phyloP scores from a whole-genome alignment of 23 tunicate genomes.

The Phallusia fumigata region DNA sequence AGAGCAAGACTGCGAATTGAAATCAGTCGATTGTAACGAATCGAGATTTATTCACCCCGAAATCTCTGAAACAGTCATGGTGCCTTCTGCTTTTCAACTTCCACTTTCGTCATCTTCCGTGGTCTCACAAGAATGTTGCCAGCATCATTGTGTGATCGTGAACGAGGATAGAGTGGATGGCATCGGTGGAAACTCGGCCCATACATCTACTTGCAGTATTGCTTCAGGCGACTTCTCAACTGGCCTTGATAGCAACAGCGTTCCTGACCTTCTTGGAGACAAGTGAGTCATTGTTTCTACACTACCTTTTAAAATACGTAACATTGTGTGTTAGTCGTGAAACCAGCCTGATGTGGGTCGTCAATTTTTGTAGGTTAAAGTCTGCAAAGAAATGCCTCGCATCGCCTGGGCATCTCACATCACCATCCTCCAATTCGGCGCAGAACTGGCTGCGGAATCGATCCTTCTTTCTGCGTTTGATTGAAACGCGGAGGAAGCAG shows the following conservation, averaged over 20 bases:
- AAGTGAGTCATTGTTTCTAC: background rate
- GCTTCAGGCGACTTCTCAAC: constrained; percentile 23
- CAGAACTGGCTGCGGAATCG: constrained; percentile 32
- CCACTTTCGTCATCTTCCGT: background rate
- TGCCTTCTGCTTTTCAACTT: background rate
- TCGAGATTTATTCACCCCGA: background rate
- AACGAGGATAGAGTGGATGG: background rate
- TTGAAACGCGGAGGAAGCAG: constrained; percentile 41
- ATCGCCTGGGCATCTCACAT: background rate
- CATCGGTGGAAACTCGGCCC: background rate
- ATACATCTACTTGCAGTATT: constrained; percentile 41
- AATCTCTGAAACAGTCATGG: background rate
- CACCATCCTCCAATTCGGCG: background rate
- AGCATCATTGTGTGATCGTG: background rate
- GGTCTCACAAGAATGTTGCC: constrained; percentile 10
- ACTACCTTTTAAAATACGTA: background rate
- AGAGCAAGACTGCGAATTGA: too few species aligned
- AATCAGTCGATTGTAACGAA: background rate
- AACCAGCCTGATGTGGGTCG: background rate
- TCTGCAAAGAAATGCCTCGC: background rate
- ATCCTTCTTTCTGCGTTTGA: constrained; percentile 41
- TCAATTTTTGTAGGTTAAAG: background rate
- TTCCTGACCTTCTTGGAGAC: background rate
- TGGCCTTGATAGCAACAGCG: constrained; percentile 10
- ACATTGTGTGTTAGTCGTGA: background rate